Conservation (phyloP, 2,888 invertebrate genomes). For the Stegophylla sp. region DNA sequence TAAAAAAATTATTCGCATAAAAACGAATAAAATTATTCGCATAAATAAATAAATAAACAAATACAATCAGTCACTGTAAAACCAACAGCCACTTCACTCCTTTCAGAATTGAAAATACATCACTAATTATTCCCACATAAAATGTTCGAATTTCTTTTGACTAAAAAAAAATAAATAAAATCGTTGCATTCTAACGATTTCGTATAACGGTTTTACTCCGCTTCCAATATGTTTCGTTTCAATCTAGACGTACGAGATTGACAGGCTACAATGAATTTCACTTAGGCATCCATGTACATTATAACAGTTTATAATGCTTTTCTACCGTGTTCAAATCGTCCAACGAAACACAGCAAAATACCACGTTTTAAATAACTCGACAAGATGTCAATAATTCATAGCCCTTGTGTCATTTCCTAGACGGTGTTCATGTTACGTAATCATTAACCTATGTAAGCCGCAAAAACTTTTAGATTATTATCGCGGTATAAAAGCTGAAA, state of each 20-base stretch:
- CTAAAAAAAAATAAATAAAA: background rate
- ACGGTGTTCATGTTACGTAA: background rate
- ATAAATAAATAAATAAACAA: too few relatives aligned
- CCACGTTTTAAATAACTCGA: background rate
- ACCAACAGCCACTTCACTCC: too few relatives aligned
- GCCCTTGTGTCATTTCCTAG: background rate
- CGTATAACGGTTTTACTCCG: background rate
- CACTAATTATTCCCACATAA: too few relatives aligned
- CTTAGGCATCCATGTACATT: background rate
- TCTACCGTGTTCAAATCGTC: background rate
- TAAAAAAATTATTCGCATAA: too few relatives aligned
- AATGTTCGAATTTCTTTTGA: too few relatives aligned
- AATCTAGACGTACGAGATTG: background rate
- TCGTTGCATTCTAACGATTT: background rate
- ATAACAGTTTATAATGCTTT: conserved; percentile 7
- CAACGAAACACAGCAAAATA: background rate
- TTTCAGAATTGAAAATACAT: too few relatives aligned
- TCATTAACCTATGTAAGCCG: background rate
- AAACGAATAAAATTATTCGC: too few relatives aligned
- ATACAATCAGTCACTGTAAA: too few relatives aligned
- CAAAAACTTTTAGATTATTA: background rate
- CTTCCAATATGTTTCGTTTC: background rate
- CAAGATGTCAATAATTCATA: background rate
- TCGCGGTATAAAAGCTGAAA: background rate
- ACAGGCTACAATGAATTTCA: conserved; percentile 21